A percentile compares a stretch with the other conserved stretches of the same genome.
Evolutionary conservation across 2,113 vertebrate genomes (phyloP).

Genomic region (Smithornis capensis): DNA sequence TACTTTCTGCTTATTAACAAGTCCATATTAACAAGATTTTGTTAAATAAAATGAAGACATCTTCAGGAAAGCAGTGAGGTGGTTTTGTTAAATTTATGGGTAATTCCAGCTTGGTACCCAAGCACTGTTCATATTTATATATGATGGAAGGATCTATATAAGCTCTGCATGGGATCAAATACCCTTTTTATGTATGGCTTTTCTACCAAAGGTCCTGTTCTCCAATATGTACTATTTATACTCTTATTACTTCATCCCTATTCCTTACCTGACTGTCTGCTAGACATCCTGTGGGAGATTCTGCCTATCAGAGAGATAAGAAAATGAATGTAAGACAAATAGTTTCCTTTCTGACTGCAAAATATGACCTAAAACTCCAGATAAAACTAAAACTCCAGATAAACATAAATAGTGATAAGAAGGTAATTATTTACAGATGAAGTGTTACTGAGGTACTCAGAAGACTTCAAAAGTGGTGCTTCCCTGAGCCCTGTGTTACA

Average conservation of each 20-base stretch:
- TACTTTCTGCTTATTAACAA: background rate
- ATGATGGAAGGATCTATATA: background rate
- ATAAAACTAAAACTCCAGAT: background rate
- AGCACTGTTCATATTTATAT: background rate
- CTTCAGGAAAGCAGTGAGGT: background rate
- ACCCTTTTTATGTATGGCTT: background rate
- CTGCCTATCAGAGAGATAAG: background rate
- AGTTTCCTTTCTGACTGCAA: background rate
- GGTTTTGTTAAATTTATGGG: background rate
- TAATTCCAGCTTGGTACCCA: background rate
- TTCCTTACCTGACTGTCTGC: background rate
- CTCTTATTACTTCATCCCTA: background rate
- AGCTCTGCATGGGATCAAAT: background rate
- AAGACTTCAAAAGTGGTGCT: constrained; percentile 1
- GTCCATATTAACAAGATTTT: background rate
- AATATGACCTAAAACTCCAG: constrained; percentile 21
- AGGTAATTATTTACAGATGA: background rate
- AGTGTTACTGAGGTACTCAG: background rate
- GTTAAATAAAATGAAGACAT: background rate
- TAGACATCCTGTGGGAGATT: background rate
- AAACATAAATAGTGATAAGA: background rate
- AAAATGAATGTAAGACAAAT: background rate
- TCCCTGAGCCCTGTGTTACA: background rate
- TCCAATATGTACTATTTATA: background rate
- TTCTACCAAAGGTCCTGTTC: background rate